Evolutionary conservation across 2,797 vertebrate genomes (phyloP).

Genomic region (Notolabrus celidotus): DNA sequence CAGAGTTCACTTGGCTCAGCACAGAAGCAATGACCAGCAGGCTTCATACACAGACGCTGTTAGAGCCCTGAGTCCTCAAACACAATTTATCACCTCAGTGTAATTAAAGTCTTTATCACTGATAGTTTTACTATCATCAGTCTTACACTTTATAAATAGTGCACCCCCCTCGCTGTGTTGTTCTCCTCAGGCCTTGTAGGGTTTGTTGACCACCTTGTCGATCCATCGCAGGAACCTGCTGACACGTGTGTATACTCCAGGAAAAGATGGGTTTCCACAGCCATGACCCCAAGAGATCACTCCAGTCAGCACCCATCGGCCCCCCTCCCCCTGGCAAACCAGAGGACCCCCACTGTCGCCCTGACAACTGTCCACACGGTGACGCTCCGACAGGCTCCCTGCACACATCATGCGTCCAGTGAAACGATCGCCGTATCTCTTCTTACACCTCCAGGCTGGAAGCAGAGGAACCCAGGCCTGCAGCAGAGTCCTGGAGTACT

Average conservation of each 20-base stretch:
- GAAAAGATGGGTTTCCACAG: slow-evolving; percentile 89
- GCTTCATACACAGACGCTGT: neutral
- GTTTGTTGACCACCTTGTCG: slow-evolving; percentile 83
- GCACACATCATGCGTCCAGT: slow-evolving; percentile 92
- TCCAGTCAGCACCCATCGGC: slow-evolving; percentile 89
- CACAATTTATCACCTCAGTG: too few species aligned
- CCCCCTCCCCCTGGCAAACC: slow-evolving; percentile 86
- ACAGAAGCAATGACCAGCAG: neutral
- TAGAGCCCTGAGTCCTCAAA: neutral
- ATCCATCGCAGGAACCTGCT: slow-evolving; percentile 91
- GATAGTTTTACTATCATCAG: too few species aligned
- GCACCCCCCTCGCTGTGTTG: neutral
- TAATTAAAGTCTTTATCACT: too few species aligned
- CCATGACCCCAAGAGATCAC: slow-evolving; percentile 93
- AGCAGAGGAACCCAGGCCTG: slow-evolving; percentile 90
- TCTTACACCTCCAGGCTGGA: slow-evolving; percentile 85
- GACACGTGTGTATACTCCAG: slow-evolving; percentile 91
- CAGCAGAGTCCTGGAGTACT: slow-evolving; percentile 89
- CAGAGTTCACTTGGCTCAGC: slow-evolving; percentile 16
- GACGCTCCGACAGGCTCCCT: slow-evolving; percentile 88
- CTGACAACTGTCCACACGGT: slow-evolving; percentile 91
- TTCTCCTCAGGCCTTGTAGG: slow-evolving; percentile 50
- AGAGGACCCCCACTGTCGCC: slow-evolving; percentile 92
- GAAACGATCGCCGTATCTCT: slow-evolving; percentile 86
- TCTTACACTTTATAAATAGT: too few species aligned